Conservation (phyloP, 2,113 vertebrate species). For the Trichomycterus rosablanca region DNA sequence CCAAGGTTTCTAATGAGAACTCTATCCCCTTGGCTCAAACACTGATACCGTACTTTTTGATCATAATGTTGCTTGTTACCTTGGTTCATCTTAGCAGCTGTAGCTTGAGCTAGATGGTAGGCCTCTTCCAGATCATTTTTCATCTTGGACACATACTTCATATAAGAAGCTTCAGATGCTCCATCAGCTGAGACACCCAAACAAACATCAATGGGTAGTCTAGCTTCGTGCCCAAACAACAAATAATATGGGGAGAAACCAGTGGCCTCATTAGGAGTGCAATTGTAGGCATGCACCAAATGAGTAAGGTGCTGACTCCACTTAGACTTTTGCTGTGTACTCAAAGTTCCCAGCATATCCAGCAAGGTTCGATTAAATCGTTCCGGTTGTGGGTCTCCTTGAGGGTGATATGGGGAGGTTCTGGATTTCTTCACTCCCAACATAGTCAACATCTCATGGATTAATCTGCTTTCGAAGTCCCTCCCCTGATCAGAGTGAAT, state of each 20-base stretch:
- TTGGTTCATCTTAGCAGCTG: not conserved
- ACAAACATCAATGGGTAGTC: not conserved
- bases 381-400: too few relatives aligned
- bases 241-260: not conserved
- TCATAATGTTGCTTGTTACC: not conserved
- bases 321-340: not conserved
- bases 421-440: not conserved
- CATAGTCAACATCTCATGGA: not conserved
- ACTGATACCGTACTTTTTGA: not conserved
- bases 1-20: conserved; percentile 1
- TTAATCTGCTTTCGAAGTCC: not conserved
- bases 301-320: not conserved
- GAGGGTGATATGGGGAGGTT: too few relatives aligned
- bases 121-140: not conserved
- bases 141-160: not conserved
- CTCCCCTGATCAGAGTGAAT: conserved; percentile 19
- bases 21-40: not conserved
- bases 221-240: not conserved
- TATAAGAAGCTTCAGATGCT: not conserved
- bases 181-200: not conserved
- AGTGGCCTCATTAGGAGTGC: not conserved
- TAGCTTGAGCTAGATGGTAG: not conserved
- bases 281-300: not conserved
- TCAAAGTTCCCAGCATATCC: too few relatives aligned
- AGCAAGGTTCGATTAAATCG: too few relatives aligned